phyloP scores from a whole-genome alignment of 2,113 vertebrate genomes.

The Neoarius graeffei region DNA sequence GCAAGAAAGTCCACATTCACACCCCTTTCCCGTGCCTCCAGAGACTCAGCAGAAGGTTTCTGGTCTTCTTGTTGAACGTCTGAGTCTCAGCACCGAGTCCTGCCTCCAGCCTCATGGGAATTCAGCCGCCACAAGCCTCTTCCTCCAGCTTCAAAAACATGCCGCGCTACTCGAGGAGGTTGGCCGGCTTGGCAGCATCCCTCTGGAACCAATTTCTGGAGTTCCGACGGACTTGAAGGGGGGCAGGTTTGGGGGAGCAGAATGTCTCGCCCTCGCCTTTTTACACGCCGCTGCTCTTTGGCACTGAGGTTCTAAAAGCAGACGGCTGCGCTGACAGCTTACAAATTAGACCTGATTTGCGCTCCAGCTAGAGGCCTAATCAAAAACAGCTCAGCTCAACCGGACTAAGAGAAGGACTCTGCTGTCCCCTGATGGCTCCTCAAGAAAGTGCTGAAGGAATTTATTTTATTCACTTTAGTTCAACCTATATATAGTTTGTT shows the following conservation, averaged over 20 bases:
- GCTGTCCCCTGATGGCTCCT: constrained; percentile 65
- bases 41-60: constrained; percentile 32
- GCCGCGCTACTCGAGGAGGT: constrained; percentile 60
- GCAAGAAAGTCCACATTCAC: neutral
- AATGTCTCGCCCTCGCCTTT: constrained; percentile 65
- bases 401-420: constrained; percentile 50
- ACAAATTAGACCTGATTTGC: constrained; percentile 79
- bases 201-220: constrained; percentile 76
- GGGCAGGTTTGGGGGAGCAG: constrained; percentile 36
- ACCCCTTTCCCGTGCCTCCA: constrained; percentile 1
- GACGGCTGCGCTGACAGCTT: constrained; percentile 78
- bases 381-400: constrained; percentile 61
- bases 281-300: constrained; percentile 65
- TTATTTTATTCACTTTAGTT: constrained; percentile 3
- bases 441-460: constrained; percentile 16
- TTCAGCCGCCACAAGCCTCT: neutral
- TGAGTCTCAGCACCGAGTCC: constrained; percentile 14
- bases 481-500: neutral
- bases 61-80: constrained; percentile 15
- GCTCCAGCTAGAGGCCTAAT: constrained; percentile 64
- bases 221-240: constrained; percentile 60
- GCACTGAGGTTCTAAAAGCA: constrained; percentile 68
- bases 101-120: constrained; percentile 34
- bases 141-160: constrained; percentile 47
- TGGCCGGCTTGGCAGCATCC: constrained; percentile 57